Conservation (phyloP, 23 tunicate genomes). For the Ascidia mentula region DNA sequence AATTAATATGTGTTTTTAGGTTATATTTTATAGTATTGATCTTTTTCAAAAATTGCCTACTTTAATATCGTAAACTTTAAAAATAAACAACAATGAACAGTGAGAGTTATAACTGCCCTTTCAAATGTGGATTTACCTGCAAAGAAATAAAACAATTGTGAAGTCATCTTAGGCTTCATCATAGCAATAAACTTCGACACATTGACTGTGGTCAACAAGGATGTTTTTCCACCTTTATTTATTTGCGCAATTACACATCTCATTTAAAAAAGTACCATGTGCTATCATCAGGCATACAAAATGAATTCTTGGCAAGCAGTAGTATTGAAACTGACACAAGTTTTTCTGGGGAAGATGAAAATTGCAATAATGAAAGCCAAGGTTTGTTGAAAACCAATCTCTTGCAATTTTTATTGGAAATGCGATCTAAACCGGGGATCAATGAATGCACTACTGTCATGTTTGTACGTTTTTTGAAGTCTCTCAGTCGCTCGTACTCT, state of each 20-base stretch:
- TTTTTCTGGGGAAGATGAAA: background rate
- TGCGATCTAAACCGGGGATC: constrained; percentile 21
- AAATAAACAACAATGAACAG: background rate
- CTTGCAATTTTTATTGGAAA: constrained; percentile 6
- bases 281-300: background rate
- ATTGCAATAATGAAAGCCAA: constrained; percentile 1
- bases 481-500: too few relatives aligned
- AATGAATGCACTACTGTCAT: constrained; percentile 20
- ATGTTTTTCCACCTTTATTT: constrained; percentile 11
- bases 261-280: constrained; percentile 16
- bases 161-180: background rate
- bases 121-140: constrained; percentile 2
- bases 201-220: constrained; percentile 6
- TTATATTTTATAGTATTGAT: background rate
- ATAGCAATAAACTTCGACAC: background rate
- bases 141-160: background rate
- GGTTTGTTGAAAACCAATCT: constrained; percentile 3
- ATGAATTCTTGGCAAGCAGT: background rate
- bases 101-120: background rate
- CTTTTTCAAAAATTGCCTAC: background rate
- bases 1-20: background rate
- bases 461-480: background rate
- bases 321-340: background rate
- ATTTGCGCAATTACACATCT: constrained; percentile 5
- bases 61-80: background rate